Base-by-base conservation (phyloP, 2,113 vertebrate species). In the Lepus americanus region DNA sequence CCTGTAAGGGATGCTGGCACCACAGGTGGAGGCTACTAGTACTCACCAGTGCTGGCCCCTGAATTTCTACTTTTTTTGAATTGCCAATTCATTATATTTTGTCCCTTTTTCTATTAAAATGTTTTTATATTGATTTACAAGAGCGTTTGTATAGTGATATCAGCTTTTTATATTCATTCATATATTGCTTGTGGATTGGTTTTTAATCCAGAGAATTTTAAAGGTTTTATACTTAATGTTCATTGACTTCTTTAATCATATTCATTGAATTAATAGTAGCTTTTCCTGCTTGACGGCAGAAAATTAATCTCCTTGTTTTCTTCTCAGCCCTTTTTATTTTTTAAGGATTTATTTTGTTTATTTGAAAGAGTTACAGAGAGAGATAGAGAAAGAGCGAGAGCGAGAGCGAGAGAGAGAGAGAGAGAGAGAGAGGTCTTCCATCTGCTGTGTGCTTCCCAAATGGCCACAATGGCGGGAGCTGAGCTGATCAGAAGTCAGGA, bases 151-250 rank as follows among this genome's bases (percentile, higher is more conserved):
- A 31, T 87, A 16, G 83, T 66, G 67, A 8, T 77, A 51, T 49
- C 74, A 74, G 39, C 25, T 5, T 80, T 92, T 84, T 31, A 59
- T 90, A 4, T 84, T 63, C 66, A 73, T 87, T 80, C 67, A 79
- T 44, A 84, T 17, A 67, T 84, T 93, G 22, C n/a, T 53, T 78
- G 44, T 31, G 12, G 66, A 9, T 84, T 76, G 67, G 53, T 87
- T 74, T 86, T 36, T 9, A 76, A 61, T 90, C 14, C 76, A 80
- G 23, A 80, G 49, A 80, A 76, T 25, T 87, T 73, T 67, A 25
- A 66, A 73, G 25, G 90, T 67, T 90, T 94, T 82, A 61, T 83
- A 67, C 49, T 67, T 61, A 72, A 84, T 89, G 36, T 69, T 31
- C 84, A 8, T 92, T 79, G 33, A 59, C 19, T 64, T 63, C 9